Conservation (phyloP, 2,113 vertebrate species). For the Helogale parvula region DNA sequence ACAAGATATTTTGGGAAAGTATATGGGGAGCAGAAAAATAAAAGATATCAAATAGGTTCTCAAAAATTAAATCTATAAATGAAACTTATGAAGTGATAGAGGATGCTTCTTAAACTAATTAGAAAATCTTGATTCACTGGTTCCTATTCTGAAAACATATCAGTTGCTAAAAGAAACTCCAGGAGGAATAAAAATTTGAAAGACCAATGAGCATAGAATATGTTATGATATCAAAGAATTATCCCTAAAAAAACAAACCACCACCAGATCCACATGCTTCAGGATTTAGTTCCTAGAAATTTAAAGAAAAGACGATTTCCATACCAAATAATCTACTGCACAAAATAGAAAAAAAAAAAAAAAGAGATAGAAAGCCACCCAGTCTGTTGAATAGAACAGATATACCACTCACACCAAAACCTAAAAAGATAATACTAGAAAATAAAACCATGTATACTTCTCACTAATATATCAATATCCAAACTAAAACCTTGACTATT, state of each 20-base stretch:
- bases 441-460: not conserved
- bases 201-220: not conserved
- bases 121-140: not conserved
- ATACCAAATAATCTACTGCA: not conserved
- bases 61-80: not conserved
- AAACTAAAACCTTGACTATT: not conserved
- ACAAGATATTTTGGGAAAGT: not conserved
- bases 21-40: not conserved
- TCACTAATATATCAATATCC: not conserved
- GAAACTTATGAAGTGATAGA: not conserved
- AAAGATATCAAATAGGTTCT: not conserved
- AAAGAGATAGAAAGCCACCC: not conserved
- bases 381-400: not conserved
- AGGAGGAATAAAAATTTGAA: not conserved
- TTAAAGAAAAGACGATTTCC: not conserved
- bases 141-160: not conserved
- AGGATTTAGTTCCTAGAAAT: not conserved
- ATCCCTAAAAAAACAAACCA: not conserved
- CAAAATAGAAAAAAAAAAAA: not conserved
- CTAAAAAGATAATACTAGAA: not conserved
- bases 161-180: not conserved
- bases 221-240: not conserved
- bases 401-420: not conserved
- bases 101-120: not conserved
- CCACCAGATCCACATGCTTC: not conserved